These are phyloP conservation scores for Chrysochloris asiatica DNA, from an alignment of 2,113 vertebrate species.

Conservation along the genomic window DNA sequence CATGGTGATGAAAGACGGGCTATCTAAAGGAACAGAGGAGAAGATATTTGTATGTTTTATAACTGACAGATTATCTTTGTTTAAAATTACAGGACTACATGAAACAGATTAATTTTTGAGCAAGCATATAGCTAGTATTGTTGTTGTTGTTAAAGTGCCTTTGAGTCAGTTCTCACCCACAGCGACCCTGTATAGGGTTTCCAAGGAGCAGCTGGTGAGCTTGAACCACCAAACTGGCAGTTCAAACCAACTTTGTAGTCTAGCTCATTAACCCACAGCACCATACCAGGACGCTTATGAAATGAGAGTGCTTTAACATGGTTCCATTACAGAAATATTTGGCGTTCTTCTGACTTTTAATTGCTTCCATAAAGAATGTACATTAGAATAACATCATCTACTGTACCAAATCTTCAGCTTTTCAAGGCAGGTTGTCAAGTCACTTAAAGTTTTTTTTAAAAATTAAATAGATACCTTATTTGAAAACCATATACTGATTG, in stretches of 20 bases:
- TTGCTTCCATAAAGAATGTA: neutral
- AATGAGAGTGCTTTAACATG: neutral
- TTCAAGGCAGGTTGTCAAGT: neutral
- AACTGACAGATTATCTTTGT: neutral
- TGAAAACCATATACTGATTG: neutral
- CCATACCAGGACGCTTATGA: too few relatives aligned
- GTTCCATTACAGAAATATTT: neutral
- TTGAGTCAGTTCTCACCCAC: too few relatives aligned
- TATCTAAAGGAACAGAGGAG: neutral
- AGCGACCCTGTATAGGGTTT: too few relatives aligned
- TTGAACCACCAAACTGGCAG: too few relatives aligned
- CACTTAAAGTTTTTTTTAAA: neutral
- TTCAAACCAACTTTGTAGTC: too few relatives aligned
- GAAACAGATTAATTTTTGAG: neutral
- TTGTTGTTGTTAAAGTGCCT: too few relatives aligned
- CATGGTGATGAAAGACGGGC: neutral
- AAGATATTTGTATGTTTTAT: neutral
- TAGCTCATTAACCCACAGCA: too few relatives aligned
- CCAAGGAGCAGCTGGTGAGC: too few relatives aligned
- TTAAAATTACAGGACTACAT: neutral
- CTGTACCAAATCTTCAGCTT: neutral
- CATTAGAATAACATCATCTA: neutral
- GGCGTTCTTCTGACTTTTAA: neutral
- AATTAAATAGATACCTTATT: neutral
- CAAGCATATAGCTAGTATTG: neutral